Evolutionary conservation across 2,888 invertebrate genomes (phyloP), one percentile per base, ranked within the genome.

Genomic region (Philaethria dido): DNA sequence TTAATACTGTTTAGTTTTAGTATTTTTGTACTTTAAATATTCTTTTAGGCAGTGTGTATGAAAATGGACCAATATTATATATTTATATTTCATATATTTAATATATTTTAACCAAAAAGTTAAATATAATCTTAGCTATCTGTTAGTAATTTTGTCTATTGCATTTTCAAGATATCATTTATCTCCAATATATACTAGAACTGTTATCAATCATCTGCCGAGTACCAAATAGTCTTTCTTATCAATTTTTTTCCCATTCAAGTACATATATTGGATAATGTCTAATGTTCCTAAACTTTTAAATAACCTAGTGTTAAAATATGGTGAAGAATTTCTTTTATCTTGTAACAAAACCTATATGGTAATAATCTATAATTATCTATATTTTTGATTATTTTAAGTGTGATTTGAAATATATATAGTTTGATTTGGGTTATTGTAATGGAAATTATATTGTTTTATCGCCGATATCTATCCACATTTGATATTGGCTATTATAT

Each of bases 261-360:
- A 57, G 20, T 22, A 55, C 6, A 4, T 29, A 6, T 57, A 57
- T 57, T 22, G 22, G 3, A 42, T n/a, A 22, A 9, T 22, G 14
- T 20, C 22, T 42, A 57, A 57, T 57, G 57, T 57, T 57, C 39
- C 42, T 42, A 57, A 57, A 42, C 3, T 42, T 57, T 1, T 47
- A 47, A 39, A 39, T 25, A 11, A 13, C n/a, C 39, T 52, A 52
- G 25, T 65, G 59, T 59, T 33, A 39, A 42, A 65, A 39, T 29
- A 59, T 65, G 78, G 75, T 80, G 70, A 75, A 77, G 73, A 85
- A 81, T 69, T 85, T 83, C 72, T 72, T 78, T 54, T 73, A 82
- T 47, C 75, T 84, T 33, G 78, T 84, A 57, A 78, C 75, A 45
- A 84, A 83, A 77, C 77, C 83, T 64, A 84, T 84, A 79, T 84